Conservation (phyloP, 2,797 vertebrate species). For the Cheirogaleus major region DNA sequence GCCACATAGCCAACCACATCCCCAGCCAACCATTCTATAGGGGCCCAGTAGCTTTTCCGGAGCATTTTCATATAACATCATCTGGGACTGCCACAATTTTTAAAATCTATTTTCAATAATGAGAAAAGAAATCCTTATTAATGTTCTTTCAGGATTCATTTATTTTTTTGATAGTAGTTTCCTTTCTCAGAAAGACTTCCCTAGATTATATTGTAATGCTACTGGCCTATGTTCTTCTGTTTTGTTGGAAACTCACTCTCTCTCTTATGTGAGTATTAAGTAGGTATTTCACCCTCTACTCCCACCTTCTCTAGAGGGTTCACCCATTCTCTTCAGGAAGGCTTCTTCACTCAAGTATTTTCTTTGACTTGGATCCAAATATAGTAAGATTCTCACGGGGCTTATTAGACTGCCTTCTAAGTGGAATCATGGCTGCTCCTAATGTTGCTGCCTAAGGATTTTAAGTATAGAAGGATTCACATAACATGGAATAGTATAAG, state of each 20-base stretch:
- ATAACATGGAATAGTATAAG: not conserved
- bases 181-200: not conserved
- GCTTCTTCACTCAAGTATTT: not conserved
- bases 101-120: not conserved
- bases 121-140: not conserved
- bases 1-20: not conserved
- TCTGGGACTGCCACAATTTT: not conserved
- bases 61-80: not conserved
- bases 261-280: not conserved
- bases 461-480: not conserved
- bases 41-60: not conserved
- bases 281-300: not conserved
- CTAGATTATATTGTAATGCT: not conserved
- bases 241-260: not conserved
- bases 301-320: not conserved
- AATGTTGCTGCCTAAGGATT: not conserved
- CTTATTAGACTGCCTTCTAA: not conserved
- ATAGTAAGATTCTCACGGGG: not conserved
- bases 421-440: not conserved
- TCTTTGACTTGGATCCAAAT: not conserved
- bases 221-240: not conserved
- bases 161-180: not conserved
- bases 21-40: not conserved
- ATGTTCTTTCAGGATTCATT: not conserved
- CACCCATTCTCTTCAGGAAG: not conserved